These are phyloP conservation scores for Tanytarsus gracilentus DNA, from an alignment of 2,888 invertebrate genomes.

Conservation along the genomic window DNA sequence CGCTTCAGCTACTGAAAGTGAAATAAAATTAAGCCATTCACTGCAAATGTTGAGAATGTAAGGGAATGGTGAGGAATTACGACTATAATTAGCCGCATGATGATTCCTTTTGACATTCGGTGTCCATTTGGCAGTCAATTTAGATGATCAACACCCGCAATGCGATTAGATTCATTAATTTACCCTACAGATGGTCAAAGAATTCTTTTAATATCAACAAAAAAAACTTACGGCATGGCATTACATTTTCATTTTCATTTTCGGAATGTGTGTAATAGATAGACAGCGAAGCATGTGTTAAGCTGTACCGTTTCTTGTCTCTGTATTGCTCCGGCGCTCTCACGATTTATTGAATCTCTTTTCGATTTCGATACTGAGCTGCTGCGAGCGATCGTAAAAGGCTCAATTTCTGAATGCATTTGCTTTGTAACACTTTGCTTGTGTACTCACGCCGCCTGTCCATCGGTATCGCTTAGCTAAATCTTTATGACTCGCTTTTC, in stretches of 20 bases:
- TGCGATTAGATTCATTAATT: conserved; percentile 10
- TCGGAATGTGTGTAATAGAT: neutral
- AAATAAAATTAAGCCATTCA: no score
- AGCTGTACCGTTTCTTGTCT: neutral
- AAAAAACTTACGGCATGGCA: neutral
- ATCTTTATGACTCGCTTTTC: no score
- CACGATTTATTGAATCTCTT: conserved; percentile 7
- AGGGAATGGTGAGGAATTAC: no score
- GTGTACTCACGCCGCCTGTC: no score
- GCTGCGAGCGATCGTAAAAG: no score
- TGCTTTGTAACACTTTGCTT: no score
- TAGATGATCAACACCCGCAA: neutral
- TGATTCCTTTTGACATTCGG: conserved; percentile 1
- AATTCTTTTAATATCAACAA: neutral
- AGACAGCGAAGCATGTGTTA: no score
- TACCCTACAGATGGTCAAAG: conserved; percentile 13
- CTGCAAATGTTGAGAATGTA: no score
- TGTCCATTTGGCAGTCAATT: conserved; percentile 7
- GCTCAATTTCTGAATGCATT: no score
- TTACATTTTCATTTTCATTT: conserved; percentile 4
- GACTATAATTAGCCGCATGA: neutral
- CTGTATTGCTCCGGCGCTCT: conserved; percentile 13
- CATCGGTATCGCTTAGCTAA: no score
- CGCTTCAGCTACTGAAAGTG: no score
- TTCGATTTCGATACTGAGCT: no score